Percentiles rank a stretch among this genome's conserved stretches.
Evolutionary conservation across 2,797 vertebrate species (phyloP).

Genomic region (Nasua narica): DNA sequence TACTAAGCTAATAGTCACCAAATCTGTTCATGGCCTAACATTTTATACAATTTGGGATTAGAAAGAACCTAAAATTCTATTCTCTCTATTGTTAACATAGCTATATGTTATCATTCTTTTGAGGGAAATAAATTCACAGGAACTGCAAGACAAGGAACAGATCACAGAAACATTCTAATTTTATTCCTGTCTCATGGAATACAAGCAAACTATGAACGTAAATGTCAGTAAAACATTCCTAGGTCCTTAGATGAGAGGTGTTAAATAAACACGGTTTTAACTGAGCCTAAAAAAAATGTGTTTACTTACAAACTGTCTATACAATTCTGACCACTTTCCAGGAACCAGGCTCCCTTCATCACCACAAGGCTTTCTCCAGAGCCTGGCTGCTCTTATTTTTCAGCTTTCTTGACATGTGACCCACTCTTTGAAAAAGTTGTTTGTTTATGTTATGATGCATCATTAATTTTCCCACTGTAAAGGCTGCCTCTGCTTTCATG

Average conservation of each 20-base stretch:
- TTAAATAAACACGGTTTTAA: slow-evolving; percentile 38
- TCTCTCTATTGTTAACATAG: background rate
- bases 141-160: background rate
- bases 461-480: slow-evolving; percentile 49
- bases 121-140: background rate
- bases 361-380: background rate
- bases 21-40: background rate
- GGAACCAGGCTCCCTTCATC: background rate
- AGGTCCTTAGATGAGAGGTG: slow-evolving; percentile 11
- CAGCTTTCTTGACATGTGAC: background rate
- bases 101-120: background rate
- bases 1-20: background rate
- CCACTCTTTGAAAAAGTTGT: background rate
- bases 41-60: background rate
- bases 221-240: background rate
- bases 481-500: slow-evolving; percentile 28
- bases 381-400: background rate
- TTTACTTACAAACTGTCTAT: slow-evolving; percentile 34
- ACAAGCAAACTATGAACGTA: background rate
- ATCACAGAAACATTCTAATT: background rate
- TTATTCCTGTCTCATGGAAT: background rate
- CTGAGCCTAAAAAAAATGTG: slow-evolving; percentile 31
- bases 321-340: background rate
- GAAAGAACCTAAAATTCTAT: background rate
- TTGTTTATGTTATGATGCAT: slow-evolving; percentile 52